Evolutionary conservation across 2,113 vertebrate species (phyloP).

Genomic region (Thomomys bottae): DNA sequence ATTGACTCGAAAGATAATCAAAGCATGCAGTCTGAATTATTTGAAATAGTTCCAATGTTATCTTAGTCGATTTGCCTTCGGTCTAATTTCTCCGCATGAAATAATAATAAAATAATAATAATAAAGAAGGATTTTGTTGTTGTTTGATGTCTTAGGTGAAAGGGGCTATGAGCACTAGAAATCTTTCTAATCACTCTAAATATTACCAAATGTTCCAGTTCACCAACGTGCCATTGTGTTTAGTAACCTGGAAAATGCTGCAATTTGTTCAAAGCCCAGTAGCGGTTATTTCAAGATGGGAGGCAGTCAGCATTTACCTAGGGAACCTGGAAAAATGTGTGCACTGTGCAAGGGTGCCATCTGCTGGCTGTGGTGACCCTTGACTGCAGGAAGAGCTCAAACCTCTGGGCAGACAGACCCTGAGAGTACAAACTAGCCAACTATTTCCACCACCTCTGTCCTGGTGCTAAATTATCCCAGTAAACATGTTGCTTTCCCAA

Average conservation of each 20-base stretch:
- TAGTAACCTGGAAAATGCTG: constrained; percentile 54
- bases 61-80: constrained; percentile 8
- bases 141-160: not conserved
- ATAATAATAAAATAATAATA: not conserved
- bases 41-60: not conserved
- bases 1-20: not conserved
- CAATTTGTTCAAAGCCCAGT: constrained; percentile 33
- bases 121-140: constrained; percentile 18
- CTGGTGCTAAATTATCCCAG: not conserved
- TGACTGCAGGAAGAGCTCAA: not conserved
- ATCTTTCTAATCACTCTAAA: constrained; percentile 23
- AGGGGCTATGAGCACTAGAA: not conserved
- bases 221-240: constrained; percentile 7
- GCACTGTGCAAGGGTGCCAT: constrained; percentile 83
- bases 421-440: not conserved
- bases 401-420: accelerated
- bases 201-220: constrained; percentile 21
- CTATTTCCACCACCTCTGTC: not conserved
- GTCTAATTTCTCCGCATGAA: constrained; percentile 3
- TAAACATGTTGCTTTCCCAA: not conserved
- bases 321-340: constrained; percentile 61
- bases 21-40: not conserved
- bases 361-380: constrained; percentile 73
- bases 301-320: not conserved
- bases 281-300: constrained; percentile 21